Percentiles rank a stretch among this genome's conserved stretches.
Evolutionary conservation across 2,113 vertebrate genomes (phyloP).

Genomic region (Siniperca chuatsi): DNA sequence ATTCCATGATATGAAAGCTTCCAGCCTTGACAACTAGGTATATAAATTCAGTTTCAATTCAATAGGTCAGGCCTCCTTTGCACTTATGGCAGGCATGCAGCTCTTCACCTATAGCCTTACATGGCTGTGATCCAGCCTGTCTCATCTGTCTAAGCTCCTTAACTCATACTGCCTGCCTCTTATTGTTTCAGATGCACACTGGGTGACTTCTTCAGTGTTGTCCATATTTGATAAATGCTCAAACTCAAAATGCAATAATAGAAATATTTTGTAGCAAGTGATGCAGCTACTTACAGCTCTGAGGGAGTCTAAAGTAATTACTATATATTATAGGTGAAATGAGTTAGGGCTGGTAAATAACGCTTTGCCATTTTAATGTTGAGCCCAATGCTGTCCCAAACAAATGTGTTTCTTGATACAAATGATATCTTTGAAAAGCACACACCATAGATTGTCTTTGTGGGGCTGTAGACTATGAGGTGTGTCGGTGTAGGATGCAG

Average conservation of each 20-base stretch:
- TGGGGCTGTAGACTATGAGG: background rate
- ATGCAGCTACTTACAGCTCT: background rate
- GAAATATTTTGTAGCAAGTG: background rate
- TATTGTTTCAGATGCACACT: constrained; percentile 6
- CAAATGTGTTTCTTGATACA: background rate
- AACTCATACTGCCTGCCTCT: constrained; percentile 17
- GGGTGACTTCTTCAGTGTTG: constrained; percentile 1
- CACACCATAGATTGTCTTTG: background rate
- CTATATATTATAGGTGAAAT: background rate
- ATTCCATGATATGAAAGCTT: constrained; percentile 38
- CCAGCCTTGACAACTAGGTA: constrained; percentile 43
- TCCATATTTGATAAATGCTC: constrained; percentile 2
- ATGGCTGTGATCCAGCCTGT: constrained; percentile 59
- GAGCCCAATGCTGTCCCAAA: too few species aligned
- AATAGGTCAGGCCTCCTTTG: constrained; percentile 56
- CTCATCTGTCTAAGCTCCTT: constrained; percentile 60
- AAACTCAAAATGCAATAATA: background rate
- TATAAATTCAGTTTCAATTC: constrained; percentile 43
- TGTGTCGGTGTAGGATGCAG: constrained; percentile 7
- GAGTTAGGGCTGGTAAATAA: background rate
- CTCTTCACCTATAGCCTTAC: constrained; percentile 50
- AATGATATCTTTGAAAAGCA: background rate
- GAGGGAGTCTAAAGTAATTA: background rate
- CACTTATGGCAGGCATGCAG: constrained; percentile 29
- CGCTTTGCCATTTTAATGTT: background rate